These are phyloP conservation scores for Alosa alosa DNA, from an alignment of 2,113 vertebrate genomes.

Conservation along the genomic window DNA sequence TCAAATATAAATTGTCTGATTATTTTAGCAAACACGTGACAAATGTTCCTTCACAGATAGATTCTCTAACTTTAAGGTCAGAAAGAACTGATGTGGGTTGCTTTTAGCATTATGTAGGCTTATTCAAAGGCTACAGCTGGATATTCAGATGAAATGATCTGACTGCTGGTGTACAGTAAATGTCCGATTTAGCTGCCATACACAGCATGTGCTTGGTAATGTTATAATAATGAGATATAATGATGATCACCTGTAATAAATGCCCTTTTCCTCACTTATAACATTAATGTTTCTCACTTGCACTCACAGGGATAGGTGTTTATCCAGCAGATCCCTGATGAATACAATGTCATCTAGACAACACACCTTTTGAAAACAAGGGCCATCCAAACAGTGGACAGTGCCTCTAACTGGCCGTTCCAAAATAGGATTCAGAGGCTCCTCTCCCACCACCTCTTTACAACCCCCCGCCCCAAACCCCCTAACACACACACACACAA, in stretches of 20 bases:
- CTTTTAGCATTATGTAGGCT: neutral
- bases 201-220: too few relatives aligned
- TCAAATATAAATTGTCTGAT: too few relatives aligned
- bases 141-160: too few relatives aligned
- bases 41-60: too few relatives aligned
- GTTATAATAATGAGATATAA: neutral
- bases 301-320: neutral
- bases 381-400: neutral
- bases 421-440: neutral
- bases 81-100: neutral
- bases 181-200: too few relatives aligned
- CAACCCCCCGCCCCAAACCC: neutral
- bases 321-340: neutral
- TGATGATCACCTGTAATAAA: neutral
- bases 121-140: neutral
- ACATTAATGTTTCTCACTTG: too few relatives aligned
- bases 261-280: neutral
- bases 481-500: neutral
- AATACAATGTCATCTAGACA: neutral
- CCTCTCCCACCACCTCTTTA: neutral
- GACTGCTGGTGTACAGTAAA: too few relatives aligned
- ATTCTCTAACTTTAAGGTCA: too few relatives aligned
- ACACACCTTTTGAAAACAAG: neutral
- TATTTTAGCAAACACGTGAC: too few relatives aligned
- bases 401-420: neutral